phyloP scores from a whole-genome alignment of 1,140 invertebrate species.

The Drosophila sp. region DNA sequence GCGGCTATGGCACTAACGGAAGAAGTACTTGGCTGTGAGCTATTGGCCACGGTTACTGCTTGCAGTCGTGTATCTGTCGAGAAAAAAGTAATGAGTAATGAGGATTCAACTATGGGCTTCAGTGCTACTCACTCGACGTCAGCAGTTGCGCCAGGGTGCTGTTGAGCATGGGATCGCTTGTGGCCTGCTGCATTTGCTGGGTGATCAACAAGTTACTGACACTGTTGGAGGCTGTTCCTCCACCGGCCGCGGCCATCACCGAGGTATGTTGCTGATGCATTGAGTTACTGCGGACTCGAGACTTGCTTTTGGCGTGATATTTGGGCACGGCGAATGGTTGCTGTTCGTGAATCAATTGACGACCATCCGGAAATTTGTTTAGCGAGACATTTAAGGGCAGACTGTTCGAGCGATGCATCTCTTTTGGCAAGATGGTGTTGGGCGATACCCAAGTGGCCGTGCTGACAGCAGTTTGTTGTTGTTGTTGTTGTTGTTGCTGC shows the following conservation, averaged over 20 bases:
- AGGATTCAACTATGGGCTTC: no score
- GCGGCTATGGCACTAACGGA: slow-evolving; percentile 71
- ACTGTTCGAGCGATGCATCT: slow-evolving; percentile 86
- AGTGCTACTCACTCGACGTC: slow-evolving; percentile 56
- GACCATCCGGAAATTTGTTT: slow-evolving; percentile 61
- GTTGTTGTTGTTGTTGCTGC: slow-evolving; percentile 52
- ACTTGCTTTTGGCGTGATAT: slow-evolving; percentile 68
- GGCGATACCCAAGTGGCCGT: slow-evolving; percentile 65
- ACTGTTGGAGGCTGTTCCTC: slow-evolving; percentile 37
- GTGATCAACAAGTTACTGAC: slow-evolving; percentile 55
- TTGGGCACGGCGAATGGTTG: slow-evolving; percentile 75
- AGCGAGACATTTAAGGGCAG: slow-evolving; percentile 84
- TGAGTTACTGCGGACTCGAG: slow-evolving; percentile 79
- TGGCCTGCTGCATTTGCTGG: slow-evolving; percentile 59
- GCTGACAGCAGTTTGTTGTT: slow-evolving; percentile 48
- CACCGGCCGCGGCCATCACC: slow-evolving; percentile 46
- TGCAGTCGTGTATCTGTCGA: slow-evolving; percentile 61
- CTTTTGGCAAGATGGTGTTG: slow-evolving; percentile 76
- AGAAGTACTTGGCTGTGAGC: slow-evolving; percentile 56
- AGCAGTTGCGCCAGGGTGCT: slow-evolving; percentile 78
- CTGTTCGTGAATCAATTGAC: slow-evolving; percentile 46
- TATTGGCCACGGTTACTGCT: slow-evolving; percentile 69
- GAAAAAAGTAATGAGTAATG: background rate
- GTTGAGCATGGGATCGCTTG: slow-evolving; percentile 83
- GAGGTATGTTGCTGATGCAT: slow-evolving; percentile 75